A percentile compares a stretch with the other conserved stretches of the same genome.
These are phyloP conservation scores for Aphaenogaster ashmeadi DNA, from an alignment of 1,140 invertebrate species.

Conservation along the genomic window DNA sequence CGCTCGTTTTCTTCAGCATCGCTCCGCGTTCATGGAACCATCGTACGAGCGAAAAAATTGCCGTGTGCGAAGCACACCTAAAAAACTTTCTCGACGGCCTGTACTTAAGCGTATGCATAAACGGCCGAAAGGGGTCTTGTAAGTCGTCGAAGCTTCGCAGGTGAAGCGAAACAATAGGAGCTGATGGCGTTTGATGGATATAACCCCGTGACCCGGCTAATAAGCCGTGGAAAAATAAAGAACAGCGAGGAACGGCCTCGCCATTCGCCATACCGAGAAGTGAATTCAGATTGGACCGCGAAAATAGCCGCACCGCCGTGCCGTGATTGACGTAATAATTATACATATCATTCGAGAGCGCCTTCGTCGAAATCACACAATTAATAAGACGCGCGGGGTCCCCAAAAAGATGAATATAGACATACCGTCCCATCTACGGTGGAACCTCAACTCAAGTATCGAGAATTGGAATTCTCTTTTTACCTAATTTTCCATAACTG, in stretches of 20 bases:
- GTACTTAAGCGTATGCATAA: slow-evolving; percentile 64
- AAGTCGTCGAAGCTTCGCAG: slow-evolving; percentile 64
- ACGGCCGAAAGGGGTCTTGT: slow-evolving; percentile 49
- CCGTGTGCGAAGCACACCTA: background rate
- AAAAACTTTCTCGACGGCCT: slow-evolving; percentile 57
- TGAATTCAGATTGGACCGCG: slow-evolving; percentile 61
- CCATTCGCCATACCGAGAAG: slow-evolving; percentile 54
- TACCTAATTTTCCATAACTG: background rate
- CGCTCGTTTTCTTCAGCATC: background rate
- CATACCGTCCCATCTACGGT: background rate
- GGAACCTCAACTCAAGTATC: background rate
- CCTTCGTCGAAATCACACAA: slow-evolving; percentile 49
- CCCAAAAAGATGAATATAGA: background rate
- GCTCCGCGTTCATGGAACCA: background rate
- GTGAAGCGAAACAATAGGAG: slow-evolving; percentile 76
- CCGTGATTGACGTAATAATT: slow-evolving; percentile 75
- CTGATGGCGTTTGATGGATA: slow-evolving; percentile 79
- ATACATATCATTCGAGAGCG: slow-evolving; percentile 55
- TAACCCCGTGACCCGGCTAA: slow-evolving; percentile 77
- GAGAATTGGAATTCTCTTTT: background rate
- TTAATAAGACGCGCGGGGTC: slow-evolving; percentile 36
- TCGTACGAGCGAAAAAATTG: background rate
- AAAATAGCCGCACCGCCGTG: slow-evolving; percentile 45
- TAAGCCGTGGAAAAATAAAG: slow-evolving; percentile 76
- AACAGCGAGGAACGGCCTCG: slow-evolving; percentile 59